phyloP scores from a whole-genome alignment of 2,797 vertebrate genomes.

The Phataginus tricuspis region DNA sequence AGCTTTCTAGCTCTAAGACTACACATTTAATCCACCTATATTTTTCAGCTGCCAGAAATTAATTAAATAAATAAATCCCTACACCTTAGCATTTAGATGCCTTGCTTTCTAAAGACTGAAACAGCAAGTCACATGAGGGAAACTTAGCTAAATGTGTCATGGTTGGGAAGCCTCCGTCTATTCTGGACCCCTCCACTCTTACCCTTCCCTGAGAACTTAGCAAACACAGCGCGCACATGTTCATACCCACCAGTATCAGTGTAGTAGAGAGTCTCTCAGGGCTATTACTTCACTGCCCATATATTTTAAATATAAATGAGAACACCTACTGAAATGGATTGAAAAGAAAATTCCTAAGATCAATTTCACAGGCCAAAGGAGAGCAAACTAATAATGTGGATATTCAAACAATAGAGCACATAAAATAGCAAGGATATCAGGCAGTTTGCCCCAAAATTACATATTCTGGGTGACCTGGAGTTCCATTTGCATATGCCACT shows the following conservation, averaged over 20 bases:
- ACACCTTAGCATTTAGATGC: constrained; percentile 57
- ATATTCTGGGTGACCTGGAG: not conserved
- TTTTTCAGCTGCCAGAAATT: constrained; percentile 62
- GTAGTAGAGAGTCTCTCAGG: not conserved
- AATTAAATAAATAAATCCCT: constrained; percentile 54
- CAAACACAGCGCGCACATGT: not conserved
- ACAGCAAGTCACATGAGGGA: constrained; percentile 47
- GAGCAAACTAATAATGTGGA: constrained; percentile 45
- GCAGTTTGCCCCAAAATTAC: not conserved
- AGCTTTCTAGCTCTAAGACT: constrained; percentile 60
- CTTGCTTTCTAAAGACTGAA: constrained; percentile 64
- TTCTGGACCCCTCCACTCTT: not conserved
- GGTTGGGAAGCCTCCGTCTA: not conserved
- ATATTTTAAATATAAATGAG: constrained; percentile 67
- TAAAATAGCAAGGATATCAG: constrained; percentile 33
- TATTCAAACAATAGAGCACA: constrained; percentile 25
- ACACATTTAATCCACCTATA: constrained; percentile 63
- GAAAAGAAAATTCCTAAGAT: constrained; percentile 10
- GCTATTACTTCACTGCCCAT: constrained; percentile 20
- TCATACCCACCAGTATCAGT: not conserved
- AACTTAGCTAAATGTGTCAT: constrained; percentile 27
- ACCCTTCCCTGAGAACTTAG: not conserved
- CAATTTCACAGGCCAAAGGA: constrained; percentile 66
- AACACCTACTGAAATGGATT: constrained; percentile 51
- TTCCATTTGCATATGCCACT: not conserved